Evolutionary conservation across 2,797 vertebrate genomes (phyloP).

Genomic region (Bovichtus variegatus): DNA sequence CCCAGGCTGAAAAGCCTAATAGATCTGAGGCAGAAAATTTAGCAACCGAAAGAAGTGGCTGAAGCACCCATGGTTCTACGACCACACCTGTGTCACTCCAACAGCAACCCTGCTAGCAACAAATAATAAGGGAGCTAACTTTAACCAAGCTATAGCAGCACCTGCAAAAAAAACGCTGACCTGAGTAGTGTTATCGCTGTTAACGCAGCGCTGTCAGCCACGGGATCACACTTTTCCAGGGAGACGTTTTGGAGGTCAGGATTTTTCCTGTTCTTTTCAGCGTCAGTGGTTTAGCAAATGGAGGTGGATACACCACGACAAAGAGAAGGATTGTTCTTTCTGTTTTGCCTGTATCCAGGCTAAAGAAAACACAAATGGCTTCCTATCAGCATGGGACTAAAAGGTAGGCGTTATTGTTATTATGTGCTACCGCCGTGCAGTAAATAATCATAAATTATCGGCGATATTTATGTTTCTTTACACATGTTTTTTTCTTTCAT

Average conservation of each 20-base stretch:
- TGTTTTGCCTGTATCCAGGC: too few relatives aligned
- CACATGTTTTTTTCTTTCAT: too few relatives aligned
- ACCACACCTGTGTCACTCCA: not conserved
- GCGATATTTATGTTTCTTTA: too few relatives aligned
- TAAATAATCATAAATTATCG: too few relatives aligned
- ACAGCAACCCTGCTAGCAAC: not conserved
- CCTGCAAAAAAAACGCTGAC: too few relatives aligned
- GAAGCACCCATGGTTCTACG: not conserved
- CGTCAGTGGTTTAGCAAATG: not conserved
- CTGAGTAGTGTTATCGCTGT: not conserved
- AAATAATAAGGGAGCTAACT: not conserved
- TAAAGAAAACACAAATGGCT: too few relatives aligned
- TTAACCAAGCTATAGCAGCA: not conserved
- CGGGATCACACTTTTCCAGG: not conserved
- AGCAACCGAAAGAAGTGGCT: not conserved
- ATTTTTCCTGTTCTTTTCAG: not conserved
- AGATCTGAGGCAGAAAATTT: not conserved
- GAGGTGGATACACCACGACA: fast-evolving
- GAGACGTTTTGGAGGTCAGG: not conserved
- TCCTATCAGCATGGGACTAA: not conserved
- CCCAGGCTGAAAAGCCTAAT: not conserved
- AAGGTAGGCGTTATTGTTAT: too few relatives aligned
- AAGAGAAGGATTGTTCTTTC: too few relatives aligned
- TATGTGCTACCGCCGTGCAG: too few relatives aligned
- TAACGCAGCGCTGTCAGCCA: not conserved